Evolutionary conservation across 2,888 invertebrate genomes (phyloP), one percentile per base, ranked within the genome.

Genomic region (Carabus problematicus): DNA sequence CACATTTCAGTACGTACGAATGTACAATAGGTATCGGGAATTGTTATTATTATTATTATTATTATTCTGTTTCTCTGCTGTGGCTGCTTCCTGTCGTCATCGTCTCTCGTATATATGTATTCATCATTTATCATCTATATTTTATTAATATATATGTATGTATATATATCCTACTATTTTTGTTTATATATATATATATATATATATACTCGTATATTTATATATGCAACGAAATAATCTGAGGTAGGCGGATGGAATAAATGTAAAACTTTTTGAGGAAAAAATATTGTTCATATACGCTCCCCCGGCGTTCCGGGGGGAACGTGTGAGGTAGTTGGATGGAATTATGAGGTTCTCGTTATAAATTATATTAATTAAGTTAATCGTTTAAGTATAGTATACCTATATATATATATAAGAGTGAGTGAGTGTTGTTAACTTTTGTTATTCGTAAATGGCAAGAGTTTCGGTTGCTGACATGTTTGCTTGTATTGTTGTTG

Each of bases 211-310:
- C 6, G 2, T 29, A 29, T 29, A 3, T 29, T 3, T 29, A 29
- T 29, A 29, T 29, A 29, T 29, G 29, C 29, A 29, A 29, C 29
- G 29, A 29, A 72, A 74, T 76, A 72, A 85, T 85, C 85, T 88
- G 88, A 88, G 88, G 88, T 88, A 88, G 88, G 85, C 87, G 88
- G 88, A 88, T 88, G 88, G 88, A 88, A 88, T 88, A 85, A 77
- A 77, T 72, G 73, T 74, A 73, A 72, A 71, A 64, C 67, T 71
- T 71, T 72, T 71, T 71, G 69, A 72, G 72, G 73, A 74, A 84
- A 84, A 19, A 59, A 29, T 29, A 29, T 29, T 29, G 29, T 29
- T 29, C 6, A 29, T 29, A 29, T 29, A 29, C 29, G 29, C 29
- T 29, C 29, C 29, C 29, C 29, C 29, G 29, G 29, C 3, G 29